Evolutionary conservation across 2,797 vertebrate species (phyloP).

Genomic region (Chaetodon trifasciatus): DNA sequence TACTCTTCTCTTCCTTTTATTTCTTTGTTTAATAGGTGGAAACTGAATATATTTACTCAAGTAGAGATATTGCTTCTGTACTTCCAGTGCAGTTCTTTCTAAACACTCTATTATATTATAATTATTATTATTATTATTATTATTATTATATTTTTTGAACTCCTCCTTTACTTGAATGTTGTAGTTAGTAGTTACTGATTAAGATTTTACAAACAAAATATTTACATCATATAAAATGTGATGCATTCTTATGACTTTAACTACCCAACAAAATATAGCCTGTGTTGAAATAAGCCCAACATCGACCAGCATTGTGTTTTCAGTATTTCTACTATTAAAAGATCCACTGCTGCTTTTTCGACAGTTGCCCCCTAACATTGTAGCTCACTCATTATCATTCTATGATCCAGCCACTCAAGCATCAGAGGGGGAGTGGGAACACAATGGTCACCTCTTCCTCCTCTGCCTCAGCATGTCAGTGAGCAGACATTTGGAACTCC

Average conservation of each 20-base stretch:
- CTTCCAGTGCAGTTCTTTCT: background rate
- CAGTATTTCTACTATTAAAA: background rate
- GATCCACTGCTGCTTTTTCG: slow-evolving; percentile 23
- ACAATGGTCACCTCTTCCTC: slow-evolving; percentile 33
- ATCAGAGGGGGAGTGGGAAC: slow-evolving; percentile 47
- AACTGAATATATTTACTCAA: background rate
- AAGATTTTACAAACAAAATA: background rate
- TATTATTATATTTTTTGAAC: background rate
- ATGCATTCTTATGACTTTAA: background rate
- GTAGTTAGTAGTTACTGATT: background rate
- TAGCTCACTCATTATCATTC: slow-evolving; percentile 58
- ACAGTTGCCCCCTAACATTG: slow-evolving; percentile 48
- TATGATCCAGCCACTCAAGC: slow-evolving; percentile 40
- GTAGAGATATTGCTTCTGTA: background rate
- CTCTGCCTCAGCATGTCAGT: slow-evolving; percentile 21
- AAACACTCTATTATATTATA: background rate
- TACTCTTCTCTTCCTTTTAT: background rate
- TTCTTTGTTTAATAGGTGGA: background rate
- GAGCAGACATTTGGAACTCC: slow-evolving; percentile 42
- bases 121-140: no score
- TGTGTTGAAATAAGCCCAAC: background rate
- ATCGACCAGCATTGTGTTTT: background rate
- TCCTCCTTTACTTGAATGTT: background rate
- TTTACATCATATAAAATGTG: background rate
- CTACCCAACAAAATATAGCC: background rate